Conservation (phyloP, 2,113 vertebrate genomes). For the Sakesphorus luctuosus region DNA sequence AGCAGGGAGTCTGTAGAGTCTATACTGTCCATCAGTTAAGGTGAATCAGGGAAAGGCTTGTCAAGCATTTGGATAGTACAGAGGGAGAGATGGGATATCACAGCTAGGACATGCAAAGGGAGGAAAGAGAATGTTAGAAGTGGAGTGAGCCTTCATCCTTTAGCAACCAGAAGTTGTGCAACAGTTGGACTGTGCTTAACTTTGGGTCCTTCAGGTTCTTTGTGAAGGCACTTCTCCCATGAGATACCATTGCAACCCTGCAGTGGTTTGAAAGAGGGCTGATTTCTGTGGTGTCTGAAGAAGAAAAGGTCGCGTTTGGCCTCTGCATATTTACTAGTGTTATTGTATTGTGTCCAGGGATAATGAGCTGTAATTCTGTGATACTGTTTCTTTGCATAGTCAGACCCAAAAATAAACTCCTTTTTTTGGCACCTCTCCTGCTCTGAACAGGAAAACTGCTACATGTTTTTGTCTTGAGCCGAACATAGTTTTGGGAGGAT, state of each 20-base stretch:
- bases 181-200: not conserved
- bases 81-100: not conserved
- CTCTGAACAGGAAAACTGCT: not conserved
- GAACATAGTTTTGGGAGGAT: not conserved
- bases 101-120: not conserved
- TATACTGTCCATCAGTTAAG: not conserved
- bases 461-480: not conserved
- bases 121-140: not conserved
- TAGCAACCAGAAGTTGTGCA: not conserved
- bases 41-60: not conserved
- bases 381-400: not conserved
- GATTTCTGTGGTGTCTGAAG: not conserved
- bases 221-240: not conserved
- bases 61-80: not conserved
- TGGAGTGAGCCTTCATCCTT: not conserved
- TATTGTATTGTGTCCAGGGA: not conserved
- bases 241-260: not conserved
- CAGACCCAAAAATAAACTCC: not conserved
- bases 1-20: not conserved
- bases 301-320: accelerated
- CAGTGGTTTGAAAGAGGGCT: not conserved
- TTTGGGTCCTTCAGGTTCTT: not conserved
- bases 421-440: not conserved
- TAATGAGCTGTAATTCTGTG: not conserved
- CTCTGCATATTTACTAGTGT: not conserved